phyloP scores from a whole-genome alignment of 2,113 vertebrate species.

The Epinephelus moara region DNA sequence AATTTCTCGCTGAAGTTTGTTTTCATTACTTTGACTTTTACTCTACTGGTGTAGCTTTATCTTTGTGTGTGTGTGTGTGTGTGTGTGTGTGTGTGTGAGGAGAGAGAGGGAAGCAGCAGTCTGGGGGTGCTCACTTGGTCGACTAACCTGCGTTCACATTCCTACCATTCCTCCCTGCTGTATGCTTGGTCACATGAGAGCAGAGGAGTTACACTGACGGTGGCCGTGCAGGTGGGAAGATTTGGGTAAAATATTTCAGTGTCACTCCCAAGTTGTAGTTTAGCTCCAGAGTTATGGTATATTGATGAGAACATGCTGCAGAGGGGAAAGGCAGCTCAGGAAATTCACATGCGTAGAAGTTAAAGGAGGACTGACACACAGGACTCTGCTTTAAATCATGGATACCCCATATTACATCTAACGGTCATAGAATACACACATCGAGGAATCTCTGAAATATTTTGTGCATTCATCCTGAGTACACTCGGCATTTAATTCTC shows the following conservation, averaged over 20 bases:
- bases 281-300: background rate
- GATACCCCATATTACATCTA: background rate
- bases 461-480: conserved; percentile 12
- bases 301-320: background rate
- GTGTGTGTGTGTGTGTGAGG: conserved; percentile 18
- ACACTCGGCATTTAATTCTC: background rate
- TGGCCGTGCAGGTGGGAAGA: conserved; percentile 5
- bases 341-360: background rate
- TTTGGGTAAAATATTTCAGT: conserved; percentile 13
- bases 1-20: background rate
- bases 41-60: background rate
- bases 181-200: conserved; percentile 71
- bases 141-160: conserved; percentile 78
- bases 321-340: background rate
- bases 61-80: conserved; percentile 11
- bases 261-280: background rate
- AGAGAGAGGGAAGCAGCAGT: conserved; percentile 17
- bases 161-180: conserved; percentile 73
- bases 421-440: background rate
- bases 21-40: background rate
- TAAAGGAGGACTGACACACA: background rate
- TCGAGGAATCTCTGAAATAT: conserved; percentile 20
- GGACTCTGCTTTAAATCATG: background rate
- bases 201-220: conserved; percentile 40
- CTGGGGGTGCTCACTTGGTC: conserved; percentile 51